Evolutionary conservation across 2,888 invertebrate genomes (phyloP).

Genomic region (Sarcophaga carnaria): DNA sequence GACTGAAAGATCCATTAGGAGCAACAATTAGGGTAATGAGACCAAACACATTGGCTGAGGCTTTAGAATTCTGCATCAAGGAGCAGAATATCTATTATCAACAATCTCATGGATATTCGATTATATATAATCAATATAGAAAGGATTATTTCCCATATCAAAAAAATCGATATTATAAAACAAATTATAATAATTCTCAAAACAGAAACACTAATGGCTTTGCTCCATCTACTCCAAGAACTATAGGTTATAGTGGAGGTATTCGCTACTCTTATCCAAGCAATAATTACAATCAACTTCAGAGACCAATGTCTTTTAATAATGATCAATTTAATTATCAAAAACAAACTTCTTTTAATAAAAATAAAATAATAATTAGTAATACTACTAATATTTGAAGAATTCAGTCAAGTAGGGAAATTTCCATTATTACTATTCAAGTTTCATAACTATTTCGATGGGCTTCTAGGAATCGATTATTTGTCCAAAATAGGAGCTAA

Average conservation of each 20-base stretch:
- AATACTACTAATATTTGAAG: neutral
- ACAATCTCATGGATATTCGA: slow-evolving; percentile 3
- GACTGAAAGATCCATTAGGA: slow-evolving; percentile 70
- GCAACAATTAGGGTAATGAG: slow-evolving; percentile 70
- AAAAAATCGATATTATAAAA: neutral
- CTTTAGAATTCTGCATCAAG: slow-evolving; percentile 66
- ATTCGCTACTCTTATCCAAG: too few relatives aligned
- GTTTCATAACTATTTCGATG: slow-evolving; percentile 15
- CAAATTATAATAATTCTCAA: too few relatives aligned
- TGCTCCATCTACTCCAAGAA: too few relatives aligned
- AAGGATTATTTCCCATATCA: slow-evolving; percentile 20
- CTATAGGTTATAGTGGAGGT: too few relatives aligned
- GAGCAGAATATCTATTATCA: slow-evolving; percentile 66
- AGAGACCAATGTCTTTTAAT: neutral
- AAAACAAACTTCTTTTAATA: too few relatives aligned
- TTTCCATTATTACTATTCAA: slow-evolving; percentile 5
- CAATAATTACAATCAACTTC: neutral
- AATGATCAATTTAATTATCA: neutral
- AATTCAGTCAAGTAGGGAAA: slow-evolving; percentile 6
- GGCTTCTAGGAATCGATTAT: slow-evolving; percentile 34
- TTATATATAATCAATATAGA: slow-evolving; percentile 12
- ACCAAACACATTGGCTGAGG: slow-evolving; percentile 59
- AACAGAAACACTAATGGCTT: too few relatives aligned
- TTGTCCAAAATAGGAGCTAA: slow-evolving; percentile 42
- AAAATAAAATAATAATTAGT: neutral